Evolutionary conservation across 1,140 invertebrate species (phyloP), one percentile per base, ranked within the genome.

Genomic region (Odontomachus brunneus): DNA sequence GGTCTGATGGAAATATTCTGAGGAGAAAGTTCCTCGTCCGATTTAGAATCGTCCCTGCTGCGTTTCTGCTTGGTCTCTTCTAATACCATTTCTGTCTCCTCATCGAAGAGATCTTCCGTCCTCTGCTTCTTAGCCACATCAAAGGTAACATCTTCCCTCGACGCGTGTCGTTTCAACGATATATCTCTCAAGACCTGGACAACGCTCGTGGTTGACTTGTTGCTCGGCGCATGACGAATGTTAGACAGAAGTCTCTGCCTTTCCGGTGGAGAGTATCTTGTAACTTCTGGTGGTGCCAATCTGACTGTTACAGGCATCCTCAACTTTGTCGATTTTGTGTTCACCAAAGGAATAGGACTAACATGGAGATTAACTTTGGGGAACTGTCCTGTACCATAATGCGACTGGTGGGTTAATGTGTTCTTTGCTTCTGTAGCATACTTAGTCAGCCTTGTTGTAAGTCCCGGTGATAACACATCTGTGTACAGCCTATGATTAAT

Each of bases 31-130:
- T 94, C 93, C 1, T 93, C 92, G 0, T 94, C 93, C 0, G 92
- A 92, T 62, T 90, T 92, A 2, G 91, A 93, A 0, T 94, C 93
- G 14, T 94, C 93, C 44, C 93, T 90, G 11, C 86, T 83, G 65
- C 94, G 87, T 33, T 94, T 94, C 33, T 93, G 91, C 14, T 93
- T 94, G 62, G 91, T 92, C 76, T 94, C 93, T 63, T 94, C 93
- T 2, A 92, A 75, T 83, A 63, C 44, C 7, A 87, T 89, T 51
- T 93, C 92, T n/a, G 91, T 85, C 22, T 92, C 90, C 19, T 91
- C 90, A 19, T 82, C 80, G 60, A 84, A 88, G 3, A 89, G 78
- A 14, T 67, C 71, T 26, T 93, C 92, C 9, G 91, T 93, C n/a
- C 91, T 90, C 49, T 94, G 93, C 51, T 94, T 94, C 24, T 94